Evolutionary conservation across 2,888 invertebrate genomes (phyloP).

Genomic region (Acronicta alni): DNA sequence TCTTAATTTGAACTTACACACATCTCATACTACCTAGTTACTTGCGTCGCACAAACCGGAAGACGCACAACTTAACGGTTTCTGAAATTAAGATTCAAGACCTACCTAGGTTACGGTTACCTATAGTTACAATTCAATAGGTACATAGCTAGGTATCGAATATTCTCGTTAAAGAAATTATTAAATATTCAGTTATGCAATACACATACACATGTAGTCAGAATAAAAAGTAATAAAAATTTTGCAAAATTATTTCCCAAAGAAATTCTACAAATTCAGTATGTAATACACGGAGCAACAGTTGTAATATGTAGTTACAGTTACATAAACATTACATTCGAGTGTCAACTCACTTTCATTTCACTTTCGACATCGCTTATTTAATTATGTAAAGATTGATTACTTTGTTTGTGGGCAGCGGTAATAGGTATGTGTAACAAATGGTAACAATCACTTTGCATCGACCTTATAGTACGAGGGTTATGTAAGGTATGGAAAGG

Average conservation of each 20-base stretch:
- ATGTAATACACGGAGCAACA: constrained; percentile 18
- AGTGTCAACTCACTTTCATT: constrained; percentile 65
- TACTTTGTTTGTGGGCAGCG: constrained; percentile 49
- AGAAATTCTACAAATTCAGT: constrained; percentile 7
- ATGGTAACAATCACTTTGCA: constrained; percentile 29
- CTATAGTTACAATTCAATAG: no score
- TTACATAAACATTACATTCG: constrained; percentile 66
- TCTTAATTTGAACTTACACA: no score
- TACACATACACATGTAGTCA: background rate
- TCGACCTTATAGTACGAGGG: constrained; percentile 24
- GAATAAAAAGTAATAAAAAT: background rate
- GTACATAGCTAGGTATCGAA: no score
- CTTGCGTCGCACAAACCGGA: no score
- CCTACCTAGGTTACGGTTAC: no score
- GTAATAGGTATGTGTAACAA: constrained; percentile 22
- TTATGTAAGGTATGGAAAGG: constrained; percentile 31
- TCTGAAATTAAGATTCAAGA: no score
- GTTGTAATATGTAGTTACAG: constrained; percentile 48
- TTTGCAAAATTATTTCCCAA: background rate
- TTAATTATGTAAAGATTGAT: constrained; percentile 69
- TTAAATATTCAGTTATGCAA: background rate
- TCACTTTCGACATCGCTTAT: constrained; percentile 54
- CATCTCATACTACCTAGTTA: no score
- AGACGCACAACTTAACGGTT: no score
- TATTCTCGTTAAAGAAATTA: no score